phyloP scores from a whole-genome alignment of 2,888 invertebrate species.

The Chirona hameri region DNA sequence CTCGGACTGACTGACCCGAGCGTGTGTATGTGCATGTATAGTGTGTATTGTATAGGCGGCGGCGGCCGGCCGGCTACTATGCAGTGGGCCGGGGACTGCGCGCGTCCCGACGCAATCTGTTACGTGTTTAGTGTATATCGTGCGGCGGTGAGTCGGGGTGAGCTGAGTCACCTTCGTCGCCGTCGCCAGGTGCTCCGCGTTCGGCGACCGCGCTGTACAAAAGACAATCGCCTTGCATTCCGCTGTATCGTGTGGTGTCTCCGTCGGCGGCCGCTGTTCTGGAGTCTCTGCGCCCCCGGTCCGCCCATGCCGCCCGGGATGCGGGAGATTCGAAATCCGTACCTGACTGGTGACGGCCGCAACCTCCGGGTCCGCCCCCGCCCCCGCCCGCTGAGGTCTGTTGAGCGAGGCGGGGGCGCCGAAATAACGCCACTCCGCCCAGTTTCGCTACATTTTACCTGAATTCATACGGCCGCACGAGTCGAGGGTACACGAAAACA shows the following conservation, averaged over 20 bases:
- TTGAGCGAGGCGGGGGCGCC: background rate
- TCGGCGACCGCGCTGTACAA: background rate
- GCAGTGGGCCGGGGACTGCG: background rate
- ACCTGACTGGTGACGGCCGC: background rate
- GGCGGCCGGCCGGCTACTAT: background rate
- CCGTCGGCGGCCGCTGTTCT: no score
- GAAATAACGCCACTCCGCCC: background rate
- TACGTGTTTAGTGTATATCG: background rate
- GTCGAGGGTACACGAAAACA: background rate
- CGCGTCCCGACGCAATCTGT: background rate
- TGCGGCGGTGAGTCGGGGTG: background rate
- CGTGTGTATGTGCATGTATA: no score
- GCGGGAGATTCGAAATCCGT: background rate
- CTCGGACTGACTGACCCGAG: no score
- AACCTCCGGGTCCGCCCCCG: background rate
- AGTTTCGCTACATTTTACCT: slow-evolving; percentile 22
- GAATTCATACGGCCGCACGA: background rate
- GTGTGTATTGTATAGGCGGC: background rate
- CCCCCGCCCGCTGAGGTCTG: background rate
- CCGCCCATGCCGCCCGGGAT: background rate
- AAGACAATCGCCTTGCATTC: slow-evolving; percentile 4
- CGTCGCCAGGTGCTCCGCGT: no score
- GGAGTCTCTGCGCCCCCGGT: background rate
- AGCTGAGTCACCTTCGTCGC: no score
- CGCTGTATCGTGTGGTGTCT: background rate